These are phyloP conservation scores for Meteorus sp. DNA, from an alignment of 1,140 invertebrate genomes.

Conservation along the genomic window DNA sequence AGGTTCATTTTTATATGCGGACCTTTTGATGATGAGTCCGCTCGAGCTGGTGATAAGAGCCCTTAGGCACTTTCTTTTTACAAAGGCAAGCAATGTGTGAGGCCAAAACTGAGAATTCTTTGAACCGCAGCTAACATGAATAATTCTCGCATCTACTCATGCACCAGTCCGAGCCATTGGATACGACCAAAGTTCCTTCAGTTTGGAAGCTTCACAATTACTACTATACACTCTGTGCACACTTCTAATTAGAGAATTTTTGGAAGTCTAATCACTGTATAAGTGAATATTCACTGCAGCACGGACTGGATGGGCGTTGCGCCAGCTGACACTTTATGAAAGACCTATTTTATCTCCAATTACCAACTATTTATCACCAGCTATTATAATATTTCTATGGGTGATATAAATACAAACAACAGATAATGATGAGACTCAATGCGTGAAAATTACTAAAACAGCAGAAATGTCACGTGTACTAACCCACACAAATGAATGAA, in stretches of 20 bases:
- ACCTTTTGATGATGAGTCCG: conserved; percentile 16
- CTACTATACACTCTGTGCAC: not conserved
- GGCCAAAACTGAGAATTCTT: conserved; percentile 2
- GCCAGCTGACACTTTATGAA: no score
- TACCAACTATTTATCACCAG: no score
- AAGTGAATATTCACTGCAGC: not conserved
- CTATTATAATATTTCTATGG: no score
- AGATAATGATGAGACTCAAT: no score
- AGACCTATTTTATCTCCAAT: no score
- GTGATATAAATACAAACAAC: no score
- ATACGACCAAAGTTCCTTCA: conserved; percentile 4
- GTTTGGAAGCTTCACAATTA: not conserved
- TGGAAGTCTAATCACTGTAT: not conserved
- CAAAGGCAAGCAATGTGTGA: not conserved
- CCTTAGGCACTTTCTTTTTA: not conserved
- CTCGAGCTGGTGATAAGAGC: conserved; percentile 12
- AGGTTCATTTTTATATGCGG: conserved; percentile 4
- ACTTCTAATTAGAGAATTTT: conserved; percentile 18
- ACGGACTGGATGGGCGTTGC: not conserved
- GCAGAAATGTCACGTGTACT: no score
- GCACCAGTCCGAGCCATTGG: conserved; percentile 6
- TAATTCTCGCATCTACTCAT: conserved; percentile 5
- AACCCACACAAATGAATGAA: no score
- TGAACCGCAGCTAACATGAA: conserved; percentile 7
- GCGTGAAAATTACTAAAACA: no score